Evolutionary conservation across 2,888 invertebrate species (phyloP).

Genomic region (Mimumesa dahlbomi): DNA sequence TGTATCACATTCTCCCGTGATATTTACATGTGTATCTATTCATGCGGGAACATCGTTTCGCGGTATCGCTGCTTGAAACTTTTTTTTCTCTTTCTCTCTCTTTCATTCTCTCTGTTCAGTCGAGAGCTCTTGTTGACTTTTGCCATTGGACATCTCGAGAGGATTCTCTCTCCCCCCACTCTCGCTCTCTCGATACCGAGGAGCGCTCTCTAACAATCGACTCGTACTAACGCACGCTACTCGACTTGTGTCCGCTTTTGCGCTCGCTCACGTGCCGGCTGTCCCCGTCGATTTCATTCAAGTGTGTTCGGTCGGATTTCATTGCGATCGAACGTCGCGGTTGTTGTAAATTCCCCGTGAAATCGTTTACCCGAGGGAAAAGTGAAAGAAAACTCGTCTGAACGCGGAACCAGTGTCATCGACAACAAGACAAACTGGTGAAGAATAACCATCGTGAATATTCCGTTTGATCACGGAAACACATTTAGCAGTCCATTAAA

Average conservation of each 20-base stretch:
- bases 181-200: not conserved
- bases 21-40: constrained; percentile 24
- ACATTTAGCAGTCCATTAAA: too few relatives aligned
- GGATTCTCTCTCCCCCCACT: constrained; percentile 6
- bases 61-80: constrained; percentile 13
- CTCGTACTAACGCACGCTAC: constrained; percentile 31
- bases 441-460: too few relatives aligned
- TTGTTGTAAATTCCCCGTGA: too few relatives aligned
- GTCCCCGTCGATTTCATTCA: constrained; percentile 23
- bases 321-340: too few relatives aligned
- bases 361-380: too few relatives aligned
- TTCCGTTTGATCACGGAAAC: too few relatives aligned
- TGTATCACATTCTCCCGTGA: not conserved
- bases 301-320: constrained; percentile 25
- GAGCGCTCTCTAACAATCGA: constrained; percentile 4
- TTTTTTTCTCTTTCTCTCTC: not conserved
- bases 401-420: too few relatives aligned
- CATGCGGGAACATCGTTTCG: not conserved
- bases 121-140: constrained; percentile 46
- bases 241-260: constrained; percentile 63
- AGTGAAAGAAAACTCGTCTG: too few relatives aligned
- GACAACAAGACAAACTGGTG: too few relatives aligned
- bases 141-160: constrained; percentile 21
- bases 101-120: not conserved
- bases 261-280: constrained; percentile 48